These are phyloP conservation scores for Diorhabda elongata DNA, from an alignment of 1,140 invertebrate species.

Conservation along the genomic window DNA sequence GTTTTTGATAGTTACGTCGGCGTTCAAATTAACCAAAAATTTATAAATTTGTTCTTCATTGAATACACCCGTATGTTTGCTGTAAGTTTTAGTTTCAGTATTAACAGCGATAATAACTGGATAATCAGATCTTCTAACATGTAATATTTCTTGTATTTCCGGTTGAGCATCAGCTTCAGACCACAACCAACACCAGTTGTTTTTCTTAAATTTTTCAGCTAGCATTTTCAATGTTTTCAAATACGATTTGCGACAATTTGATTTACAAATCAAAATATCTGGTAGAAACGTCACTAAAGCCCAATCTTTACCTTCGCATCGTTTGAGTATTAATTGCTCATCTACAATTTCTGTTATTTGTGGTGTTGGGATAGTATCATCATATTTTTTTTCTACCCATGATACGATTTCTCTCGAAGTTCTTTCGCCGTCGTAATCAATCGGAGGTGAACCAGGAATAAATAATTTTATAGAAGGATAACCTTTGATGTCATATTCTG, in stretches of 20 bases:
- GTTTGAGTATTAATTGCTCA: constrained; percentile 61
- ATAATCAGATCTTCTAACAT: constrained; percentile 86
- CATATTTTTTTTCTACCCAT: constrained; percentile 75
- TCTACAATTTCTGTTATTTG: constrained; percentile 65
- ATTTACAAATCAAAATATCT: constrained; percentile 93
- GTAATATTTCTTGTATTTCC: constrained; percentile 79
- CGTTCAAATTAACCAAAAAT: constrained; percentile 17
- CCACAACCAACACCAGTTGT: constrained; percentile 84
- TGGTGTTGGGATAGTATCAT: constrained; percentile 62
- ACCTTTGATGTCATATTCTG: constrained; percentile 74
- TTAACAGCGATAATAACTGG: constrained; percentile 94
- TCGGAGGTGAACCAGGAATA: constrained; percentile 63
- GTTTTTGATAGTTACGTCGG: neutral
- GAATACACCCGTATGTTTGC: constrained; percentile 89
- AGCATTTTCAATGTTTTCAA: constrained; percentile 67
- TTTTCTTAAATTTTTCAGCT: constrained; percentile 89
- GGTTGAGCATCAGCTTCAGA: constrained; percentile 80
- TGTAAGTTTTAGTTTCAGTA: constrained; percentile 93
- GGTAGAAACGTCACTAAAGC: constrained; percentile 92
- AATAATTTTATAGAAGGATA: constrained; percentile 98
- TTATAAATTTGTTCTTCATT: constrained; percentile 76
- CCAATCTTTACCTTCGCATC: constrained; percentile 78
- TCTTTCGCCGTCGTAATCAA: constrained; percentile 81
- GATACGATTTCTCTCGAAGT: constrained; percentile 82
- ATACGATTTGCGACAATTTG: constrained; percentile 86